phyloP scores from a whole-genome alignment of 2,113 vertebrate genomes.

The Marmota monax region DNA sequence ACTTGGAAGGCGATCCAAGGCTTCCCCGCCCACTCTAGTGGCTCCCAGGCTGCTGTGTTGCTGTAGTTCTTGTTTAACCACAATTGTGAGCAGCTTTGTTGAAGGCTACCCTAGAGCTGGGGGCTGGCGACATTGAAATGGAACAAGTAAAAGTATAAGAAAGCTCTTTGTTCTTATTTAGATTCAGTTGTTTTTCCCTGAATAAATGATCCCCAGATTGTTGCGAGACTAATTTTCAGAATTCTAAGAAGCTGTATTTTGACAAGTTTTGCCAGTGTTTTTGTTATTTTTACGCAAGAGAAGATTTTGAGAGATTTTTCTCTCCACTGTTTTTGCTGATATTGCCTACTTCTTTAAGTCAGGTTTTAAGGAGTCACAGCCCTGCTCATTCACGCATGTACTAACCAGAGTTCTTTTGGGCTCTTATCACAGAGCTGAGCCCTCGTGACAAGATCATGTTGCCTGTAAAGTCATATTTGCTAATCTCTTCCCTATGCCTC shows the following conservation, averaged over 20 bases:
- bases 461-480: neutral
- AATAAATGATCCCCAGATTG: neutral
- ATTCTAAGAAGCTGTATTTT: conserved; percentile 16
- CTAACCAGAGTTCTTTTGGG: neutral
- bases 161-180: neutral
- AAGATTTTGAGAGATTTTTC: neutral
- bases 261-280: neutral
- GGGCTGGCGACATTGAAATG: neutral
- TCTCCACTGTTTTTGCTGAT: neutral
- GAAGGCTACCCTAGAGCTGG: neutral
- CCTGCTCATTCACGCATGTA: neutral
- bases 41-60: neutral
- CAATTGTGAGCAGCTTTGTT: neutral
- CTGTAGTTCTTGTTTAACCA: neutral
- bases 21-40: neutral
- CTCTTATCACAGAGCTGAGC: neutral
- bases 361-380: conserved; percentile 5
- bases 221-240: neutral
- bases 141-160: neutral
- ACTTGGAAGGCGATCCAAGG: neutral
- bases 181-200: neutral
- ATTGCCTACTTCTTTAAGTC: neutral
- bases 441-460: neutral
- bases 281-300: neutral
- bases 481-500: neutral